These are phyloP conservation scores for Stenolophus ochropezus DNA, from an alignment of 2,888 invertebrate species.

Conservation along the genomic window DNA sequence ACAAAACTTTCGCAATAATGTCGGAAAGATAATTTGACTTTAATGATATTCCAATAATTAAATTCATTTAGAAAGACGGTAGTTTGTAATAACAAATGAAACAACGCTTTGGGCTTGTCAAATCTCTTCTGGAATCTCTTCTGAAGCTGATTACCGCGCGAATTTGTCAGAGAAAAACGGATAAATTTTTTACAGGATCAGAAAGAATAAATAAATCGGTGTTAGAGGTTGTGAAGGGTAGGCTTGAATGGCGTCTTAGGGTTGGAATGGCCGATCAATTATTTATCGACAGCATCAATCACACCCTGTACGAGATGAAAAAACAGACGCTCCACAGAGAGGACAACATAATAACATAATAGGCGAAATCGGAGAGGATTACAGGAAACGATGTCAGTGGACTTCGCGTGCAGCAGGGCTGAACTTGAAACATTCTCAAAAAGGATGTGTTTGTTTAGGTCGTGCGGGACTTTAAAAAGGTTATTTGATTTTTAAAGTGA, in stretches of 20 bases:
- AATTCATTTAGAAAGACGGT: slow-evolving; percentile 49
- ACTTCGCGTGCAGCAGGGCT: slow-evolving; percentile 1
- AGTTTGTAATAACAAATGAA: slow-evolving; percentile 44
- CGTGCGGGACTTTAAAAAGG: not conserved
- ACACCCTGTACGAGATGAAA: slow-evolving; percentile 31
- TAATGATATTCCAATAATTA: slow-evolving; percentile 57
- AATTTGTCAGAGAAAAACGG: slow-evolving; percentile 18
- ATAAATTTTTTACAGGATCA: slow-evolving; percentile 23
- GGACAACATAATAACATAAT: slow-evolving; percentile 57
- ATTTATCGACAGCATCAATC: slow-evolving; percentile 58
- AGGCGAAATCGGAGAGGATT: slow-evolving; percentile 45
- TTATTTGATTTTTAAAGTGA: slow-evolving; percentile 21
- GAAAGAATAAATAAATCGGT: slow-evolving; percentile 39
- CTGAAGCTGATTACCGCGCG: not conserved
- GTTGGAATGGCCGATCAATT: slow-evolving; percentile 43
- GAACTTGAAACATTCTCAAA: not conserved
- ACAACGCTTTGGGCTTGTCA: slow-evolving; percentile 1
- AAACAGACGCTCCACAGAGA: slow-evolving; percentile 29
- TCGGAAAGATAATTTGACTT: slow-evolving; percentile 45
- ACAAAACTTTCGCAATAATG: slow-evolving; percentile 57
- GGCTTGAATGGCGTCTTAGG: slow-evolving; percentile 15
- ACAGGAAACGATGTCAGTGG: slow-evolving; percentile 18
- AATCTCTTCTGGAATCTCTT: not conserved
- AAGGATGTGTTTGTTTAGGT: slow-evolving; percentile 33
- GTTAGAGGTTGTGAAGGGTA: slow-evolving; percentile 15